phyloP scores from a whole-genome alignment of 2,113 vertebrate genomes.

The Glaucidium brasilianum region DNA sequence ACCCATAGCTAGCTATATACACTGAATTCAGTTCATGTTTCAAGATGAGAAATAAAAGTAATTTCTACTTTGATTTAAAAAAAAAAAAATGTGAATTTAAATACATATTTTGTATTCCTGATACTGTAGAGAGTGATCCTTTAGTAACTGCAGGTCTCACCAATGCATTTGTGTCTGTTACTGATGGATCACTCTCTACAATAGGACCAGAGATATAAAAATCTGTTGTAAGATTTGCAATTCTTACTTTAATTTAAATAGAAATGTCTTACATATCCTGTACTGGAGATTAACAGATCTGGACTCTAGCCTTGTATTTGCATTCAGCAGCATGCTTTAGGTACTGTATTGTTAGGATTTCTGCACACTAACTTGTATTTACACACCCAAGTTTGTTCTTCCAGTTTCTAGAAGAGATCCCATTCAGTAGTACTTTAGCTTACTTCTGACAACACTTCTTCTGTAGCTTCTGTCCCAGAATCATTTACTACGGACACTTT shows the following conservation, averaged over 20 bases:
- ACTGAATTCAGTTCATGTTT: background rate
- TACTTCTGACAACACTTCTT: background rate
- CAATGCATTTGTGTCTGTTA: background rate
- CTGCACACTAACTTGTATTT: background rate
- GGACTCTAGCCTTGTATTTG: background rate
- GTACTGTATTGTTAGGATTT: background rate
- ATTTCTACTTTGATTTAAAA: background rate
- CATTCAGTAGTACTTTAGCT: fast-evolving
- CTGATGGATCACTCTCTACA: background rate
- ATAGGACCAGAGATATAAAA: background rate
- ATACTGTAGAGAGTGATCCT: background rate
- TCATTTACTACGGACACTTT: fast-evolving
- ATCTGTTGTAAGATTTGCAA: background rate
- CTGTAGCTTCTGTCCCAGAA: background rate
- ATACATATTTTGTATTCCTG: background rate
- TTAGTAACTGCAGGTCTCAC: background rate
- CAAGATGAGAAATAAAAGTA: background rate
- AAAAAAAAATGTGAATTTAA: background rate
- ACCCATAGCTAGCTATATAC: background rate
- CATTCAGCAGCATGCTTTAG: background rate
- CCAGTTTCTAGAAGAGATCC: background rate
- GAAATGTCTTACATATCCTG: background rate
- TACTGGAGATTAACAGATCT: background rate
- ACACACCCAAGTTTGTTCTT: background rate
- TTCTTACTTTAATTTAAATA: background rate